Percentiles rank a stretch among this genome's conserved stretches.
Evolutionary conservation across 2,888 invertebrate species (phyloP).

Genomic region (Octonoba sinensis): DNA sequence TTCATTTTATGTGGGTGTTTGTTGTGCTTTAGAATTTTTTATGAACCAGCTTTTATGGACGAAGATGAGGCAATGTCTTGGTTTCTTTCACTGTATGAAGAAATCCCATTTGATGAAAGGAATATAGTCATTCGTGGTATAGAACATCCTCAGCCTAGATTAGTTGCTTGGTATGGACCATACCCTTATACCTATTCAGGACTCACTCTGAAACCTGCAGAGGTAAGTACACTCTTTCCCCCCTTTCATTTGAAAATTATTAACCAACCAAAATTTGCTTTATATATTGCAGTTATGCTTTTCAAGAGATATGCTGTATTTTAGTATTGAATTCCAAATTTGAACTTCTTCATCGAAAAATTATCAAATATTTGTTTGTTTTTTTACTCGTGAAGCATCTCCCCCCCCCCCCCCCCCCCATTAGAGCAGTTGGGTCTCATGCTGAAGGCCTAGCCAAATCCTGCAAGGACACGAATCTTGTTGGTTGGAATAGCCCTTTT

Average conservation of each 20-base stretch:
- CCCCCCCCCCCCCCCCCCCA: too few species aligned
- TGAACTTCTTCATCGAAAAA: too few species aligned
- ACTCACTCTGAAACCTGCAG: conserved; percentile 66
- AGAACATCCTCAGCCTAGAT: conserved; percentile 70
- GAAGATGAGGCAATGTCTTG: conserved; percentile 20
- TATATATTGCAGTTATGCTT: too few species aligned
- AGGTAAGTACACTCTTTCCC: conserved; percentile 70
- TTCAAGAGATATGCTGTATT: too few species aligned
- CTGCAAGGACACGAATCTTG: too few species aligned
- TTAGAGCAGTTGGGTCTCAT: too few species aligned
- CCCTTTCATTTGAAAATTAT: conserved; percentile 67
- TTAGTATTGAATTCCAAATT: too few species aligned
- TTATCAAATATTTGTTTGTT: too few species aligned
- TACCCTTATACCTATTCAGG: conserved; percentile 73
- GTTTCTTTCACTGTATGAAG: background rate
- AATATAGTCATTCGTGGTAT: conserved; percentile 66
- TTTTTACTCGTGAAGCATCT: too few species aligned
- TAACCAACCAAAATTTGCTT: too few species aligned
- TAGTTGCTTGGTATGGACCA: conserved; percentile 74
- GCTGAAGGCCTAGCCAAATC: too few species aligned
- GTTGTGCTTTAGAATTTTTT: conserved; percentile 26
- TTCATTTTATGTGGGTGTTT: conserved; percentile 4
- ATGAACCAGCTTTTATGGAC: conserved; percentile 25
- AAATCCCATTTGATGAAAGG: conserved; percentile 67
- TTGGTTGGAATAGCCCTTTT: too few species aligned